phyloP scores from a whole-genome alignment of 2,797 vertebrate species.

The Poeciliopsis turneri region DNA sequence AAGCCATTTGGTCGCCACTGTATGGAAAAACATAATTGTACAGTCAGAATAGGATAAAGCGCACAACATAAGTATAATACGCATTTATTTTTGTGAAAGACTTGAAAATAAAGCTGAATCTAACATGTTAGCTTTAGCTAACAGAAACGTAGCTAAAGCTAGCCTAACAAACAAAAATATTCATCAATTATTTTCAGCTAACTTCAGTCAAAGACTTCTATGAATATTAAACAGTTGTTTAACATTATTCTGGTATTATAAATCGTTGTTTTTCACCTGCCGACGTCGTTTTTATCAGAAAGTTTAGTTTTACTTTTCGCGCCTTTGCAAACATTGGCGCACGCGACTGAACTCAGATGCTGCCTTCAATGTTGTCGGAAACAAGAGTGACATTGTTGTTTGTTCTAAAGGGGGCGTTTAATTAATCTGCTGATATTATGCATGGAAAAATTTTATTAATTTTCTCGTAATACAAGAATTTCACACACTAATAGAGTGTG shows the following conservation, averaged over 20 bases:
- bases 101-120: not conserved
- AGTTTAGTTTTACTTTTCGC: not conserved
- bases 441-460: not conserved
- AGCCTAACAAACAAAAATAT: not conserved
- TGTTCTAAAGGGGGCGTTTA: not conserved
- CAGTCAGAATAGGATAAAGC: not conserved
- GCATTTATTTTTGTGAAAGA: not conserved
- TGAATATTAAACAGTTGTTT: not conserved
- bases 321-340: not conserved
- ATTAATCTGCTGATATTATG: not conserved
- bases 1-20: constrained; percentile 37
- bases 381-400: not conserved
- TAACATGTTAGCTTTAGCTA: not conserved
- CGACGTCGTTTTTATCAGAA: not conserved
- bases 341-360: not conserved
- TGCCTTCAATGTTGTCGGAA: not conserved
- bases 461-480: not conserved
- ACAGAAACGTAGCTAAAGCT: not conserved
- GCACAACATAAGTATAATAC: not conserved
- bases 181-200: not conserved
- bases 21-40: not conserved
- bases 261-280: not conserved
- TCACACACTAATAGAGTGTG: too few relatives aligned
- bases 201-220: not conserved
- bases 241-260: not conserved